phyloP scores from a whole-genome alignment of 2,797 vertebrate genomes.

The Sorex maritimensis region DNA sequence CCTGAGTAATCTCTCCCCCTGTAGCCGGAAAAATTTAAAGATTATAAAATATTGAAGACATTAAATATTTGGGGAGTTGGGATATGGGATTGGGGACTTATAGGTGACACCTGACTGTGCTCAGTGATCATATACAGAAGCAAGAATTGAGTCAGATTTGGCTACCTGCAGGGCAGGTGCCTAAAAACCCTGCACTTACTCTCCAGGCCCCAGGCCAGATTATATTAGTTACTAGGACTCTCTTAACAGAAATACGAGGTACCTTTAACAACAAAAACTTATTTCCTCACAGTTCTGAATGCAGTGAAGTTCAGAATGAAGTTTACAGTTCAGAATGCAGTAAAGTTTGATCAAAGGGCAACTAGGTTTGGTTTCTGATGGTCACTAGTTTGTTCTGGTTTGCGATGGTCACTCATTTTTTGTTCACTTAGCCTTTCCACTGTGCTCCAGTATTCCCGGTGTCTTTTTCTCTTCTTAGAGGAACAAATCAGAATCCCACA shows the following conservation, averaged over 20 bases:
- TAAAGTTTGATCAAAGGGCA: not conserved
- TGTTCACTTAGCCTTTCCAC: not conserved
- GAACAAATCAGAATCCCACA: not conserved
- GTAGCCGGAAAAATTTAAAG: not conserved
- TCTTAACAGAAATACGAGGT: not conserved
- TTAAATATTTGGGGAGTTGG: not conserved
- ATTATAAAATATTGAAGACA: not conserved
- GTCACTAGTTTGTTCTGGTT: too few species aligned
- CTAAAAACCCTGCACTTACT: too few species aligned
- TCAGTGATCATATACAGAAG: too few species aligned
- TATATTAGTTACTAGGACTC: not conserved
- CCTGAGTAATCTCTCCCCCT: too few species aligned
- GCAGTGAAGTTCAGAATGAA: not conserved
- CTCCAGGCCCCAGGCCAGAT: not conserved
- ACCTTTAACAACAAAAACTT: not conserved
- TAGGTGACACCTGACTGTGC: too few species aligned
- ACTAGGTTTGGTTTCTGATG: not conserved
- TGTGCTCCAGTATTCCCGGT: not conserved
- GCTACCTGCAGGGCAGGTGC: too few species aligned
- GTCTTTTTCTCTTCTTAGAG: not conserved
- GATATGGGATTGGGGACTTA: too few species aligned
- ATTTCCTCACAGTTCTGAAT: slow-evolving; percentile 30
- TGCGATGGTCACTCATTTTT: too few species aligned
- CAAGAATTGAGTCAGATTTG: too few species aligned
- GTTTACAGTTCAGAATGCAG: not conserved